Conservation (phyloP, 2,888 invertebrate genomes). For the Sminthurides aquaticus region DNA sequence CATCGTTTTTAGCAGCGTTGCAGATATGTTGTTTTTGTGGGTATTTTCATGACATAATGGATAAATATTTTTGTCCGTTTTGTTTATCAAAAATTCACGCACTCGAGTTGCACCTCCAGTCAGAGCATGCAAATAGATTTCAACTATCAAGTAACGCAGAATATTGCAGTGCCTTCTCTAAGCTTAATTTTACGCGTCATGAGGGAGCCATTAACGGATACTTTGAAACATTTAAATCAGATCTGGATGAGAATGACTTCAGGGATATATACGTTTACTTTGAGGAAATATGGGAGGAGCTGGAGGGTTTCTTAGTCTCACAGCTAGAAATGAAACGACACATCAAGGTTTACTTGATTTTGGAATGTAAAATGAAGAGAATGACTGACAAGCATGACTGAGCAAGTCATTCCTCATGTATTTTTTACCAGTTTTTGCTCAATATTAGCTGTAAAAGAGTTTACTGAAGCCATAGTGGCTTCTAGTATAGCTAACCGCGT, state of each 20-base stretch:
- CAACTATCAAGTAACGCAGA: background rate
- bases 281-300: background rate
- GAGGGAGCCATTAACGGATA: background rate
- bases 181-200: background rate
- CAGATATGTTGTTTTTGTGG: too few relatives aligned
- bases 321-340: background rate
- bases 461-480: background rate
- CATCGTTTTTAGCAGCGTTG: too few relatives aligned
- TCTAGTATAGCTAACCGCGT: background rate
- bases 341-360: background rate
- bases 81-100: background rate
- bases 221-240: background rate
- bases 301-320: background rate
- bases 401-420: background rate
- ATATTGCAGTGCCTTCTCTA: background rate
- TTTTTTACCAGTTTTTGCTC: background rate
- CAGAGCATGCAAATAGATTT: background rate
- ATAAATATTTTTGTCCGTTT: background rate
- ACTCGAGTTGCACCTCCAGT: background rate
- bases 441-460: background rate
- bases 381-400: background rate
- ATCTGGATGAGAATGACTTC: background rate
- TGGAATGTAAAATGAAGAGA: background rate
- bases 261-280: background rate
- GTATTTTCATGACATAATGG: background rate